Conservation (phyloP, 2,888 invertebrate species). For the Ceramica pisi region DNA sequence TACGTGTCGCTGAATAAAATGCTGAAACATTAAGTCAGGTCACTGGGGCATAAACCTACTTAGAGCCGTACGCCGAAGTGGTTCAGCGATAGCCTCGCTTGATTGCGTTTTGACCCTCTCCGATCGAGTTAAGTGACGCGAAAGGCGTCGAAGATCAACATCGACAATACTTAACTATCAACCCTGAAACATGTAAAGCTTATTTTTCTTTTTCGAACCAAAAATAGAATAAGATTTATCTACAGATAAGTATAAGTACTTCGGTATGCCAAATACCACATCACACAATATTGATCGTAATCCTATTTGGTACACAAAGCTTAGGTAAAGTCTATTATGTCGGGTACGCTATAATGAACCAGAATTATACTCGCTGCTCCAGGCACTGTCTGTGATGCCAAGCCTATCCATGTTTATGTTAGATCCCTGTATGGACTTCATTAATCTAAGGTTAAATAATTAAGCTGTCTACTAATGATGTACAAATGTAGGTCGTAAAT, state of each 20-base stretch:
- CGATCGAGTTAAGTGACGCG: slow-evolving; percentile 52
- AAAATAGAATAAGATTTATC: slow-evolving; percentile 10
- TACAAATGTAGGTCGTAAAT: not conserved
- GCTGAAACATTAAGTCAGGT: slow-evolving; percentile 69
- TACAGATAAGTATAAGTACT: not conserved
- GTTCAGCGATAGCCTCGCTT: slow-evolving; percentile 58
- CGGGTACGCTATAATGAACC: slow-evolving; percentile 31
- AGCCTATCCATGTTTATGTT: slow-evolving; percentile 11
- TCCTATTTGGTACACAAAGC: slow-evolving; percentile 50
- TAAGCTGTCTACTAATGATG: slow-evolving; percentile 16
- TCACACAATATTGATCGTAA: slow-evolving; percentile 32
- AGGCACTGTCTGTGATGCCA: slow-evolving; percentile 25
- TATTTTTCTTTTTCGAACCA: not conserved
- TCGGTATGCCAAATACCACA: slow-evolving; percentile 7
- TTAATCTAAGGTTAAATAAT: slow-evolving; percentile 27
- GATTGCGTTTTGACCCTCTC: slow-evolving; percentile 61
- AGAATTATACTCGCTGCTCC: slow-evolving; percentile 41
- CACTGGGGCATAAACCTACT: slow-evolving; percentile 70
- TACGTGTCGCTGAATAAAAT: slow-evolving; percentile 74
- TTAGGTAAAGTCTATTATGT: slow-evolving; percentile 47
- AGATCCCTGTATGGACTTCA: slow-evolving; percentile 8
- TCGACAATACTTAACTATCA: slow-evolving; percentile 49
- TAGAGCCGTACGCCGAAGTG: slow-evolving; percentile 59
- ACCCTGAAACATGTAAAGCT: slow-evolving; percentile 28
- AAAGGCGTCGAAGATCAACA: slow-evolving; percentile 56